These are phyloP conservation scores for Cyrtorhinus lividipennis DNA, from an alignment of 1,140 invertebrate species.

Conservation along the genomic window DNA sequence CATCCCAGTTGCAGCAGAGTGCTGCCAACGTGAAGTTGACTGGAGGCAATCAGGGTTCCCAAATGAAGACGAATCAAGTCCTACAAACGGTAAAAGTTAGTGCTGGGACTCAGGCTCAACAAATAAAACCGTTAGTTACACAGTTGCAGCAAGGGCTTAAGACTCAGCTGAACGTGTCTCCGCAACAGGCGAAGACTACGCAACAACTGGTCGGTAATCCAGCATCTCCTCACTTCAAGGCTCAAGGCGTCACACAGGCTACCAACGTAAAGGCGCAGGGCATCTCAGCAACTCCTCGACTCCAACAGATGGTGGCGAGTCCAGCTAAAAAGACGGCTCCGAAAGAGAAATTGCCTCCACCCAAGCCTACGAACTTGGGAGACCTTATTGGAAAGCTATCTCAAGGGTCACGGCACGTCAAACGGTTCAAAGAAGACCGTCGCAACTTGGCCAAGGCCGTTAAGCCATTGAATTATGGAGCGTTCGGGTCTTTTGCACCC, in stretches of 20 bases:
- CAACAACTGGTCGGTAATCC: too few relatives aligned
- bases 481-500: constrained; percentile 90
- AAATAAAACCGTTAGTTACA: background rate
- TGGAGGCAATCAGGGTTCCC: too few relatives aligned
- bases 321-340: background rate
- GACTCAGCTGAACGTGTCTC: too few relatives aligned
- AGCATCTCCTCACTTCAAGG: too few relatives aligned
- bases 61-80: too few relatives aligned
- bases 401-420: background rate
- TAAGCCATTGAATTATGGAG: constrained; percentile 83
- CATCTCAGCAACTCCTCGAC: background rate
- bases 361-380: background rate
- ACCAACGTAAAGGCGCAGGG: too few relatives aligned
- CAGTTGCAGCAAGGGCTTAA: background rate
- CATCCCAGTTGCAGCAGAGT: too few relatives aligned
- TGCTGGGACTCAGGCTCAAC: background rate
- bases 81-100: background rate
- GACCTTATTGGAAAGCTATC: background rate
- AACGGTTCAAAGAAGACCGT: constrained; percentile 1
- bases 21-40: too few relatives aligned
- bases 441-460: constrained; percentile 32
- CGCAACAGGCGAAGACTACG: too few relatives aligned
- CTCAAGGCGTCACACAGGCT: too few relatives aligned
- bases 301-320: background rate
- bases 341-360: background rate